phyloP scores from a whole-genome alignment of 2,888 invertebrate genomes.

The Lottia scabra region DNA sequence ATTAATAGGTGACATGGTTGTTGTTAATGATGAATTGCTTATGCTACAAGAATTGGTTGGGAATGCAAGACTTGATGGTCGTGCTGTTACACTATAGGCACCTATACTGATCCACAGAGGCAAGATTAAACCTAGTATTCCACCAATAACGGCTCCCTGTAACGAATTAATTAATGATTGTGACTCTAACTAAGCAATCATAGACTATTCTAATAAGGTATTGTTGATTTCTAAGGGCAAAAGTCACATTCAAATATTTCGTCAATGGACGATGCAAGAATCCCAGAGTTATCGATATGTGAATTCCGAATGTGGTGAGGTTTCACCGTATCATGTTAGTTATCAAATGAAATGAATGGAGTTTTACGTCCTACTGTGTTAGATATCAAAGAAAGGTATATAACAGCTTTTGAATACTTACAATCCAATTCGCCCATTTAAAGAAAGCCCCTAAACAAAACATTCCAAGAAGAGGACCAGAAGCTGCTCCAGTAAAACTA shows the following conservation, averaged over 20 bases:
- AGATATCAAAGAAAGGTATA: no score
- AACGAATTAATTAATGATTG: neutral
- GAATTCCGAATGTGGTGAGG: no score
- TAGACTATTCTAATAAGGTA: no score
- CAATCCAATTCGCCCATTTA: slow-evolving; percentile 59
- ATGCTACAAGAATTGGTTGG: slow-evolving; percentile 33
- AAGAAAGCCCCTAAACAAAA: slow-evolving; percentile 62
- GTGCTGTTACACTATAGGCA: slow-evolving; percentile 40
- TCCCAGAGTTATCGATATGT: no score
- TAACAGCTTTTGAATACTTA: slow-evolving; percentile 25
- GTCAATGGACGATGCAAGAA: no score
- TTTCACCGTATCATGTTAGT: no score
- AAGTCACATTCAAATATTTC: no score
- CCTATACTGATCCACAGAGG: slow-evolving; percentile 60
- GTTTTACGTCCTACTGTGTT: no score
- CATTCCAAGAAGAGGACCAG: slow-evolving; percentile 60
- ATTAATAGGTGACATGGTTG: neutral
- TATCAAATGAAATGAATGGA: no score
- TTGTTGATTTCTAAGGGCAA: no score
- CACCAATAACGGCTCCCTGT: slow-evolving; percentile 52
- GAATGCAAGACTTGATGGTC: slow-evolving; percentile 25
- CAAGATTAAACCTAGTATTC: slow-evolving; percentile 46
- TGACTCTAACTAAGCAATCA: no score
- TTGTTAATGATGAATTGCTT: slow-evolving; percentile 19
- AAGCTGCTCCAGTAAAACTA: slow-evolving; percentile 59